These are phyloP conservation scores for Brevimyrus niger DNA, from an alignment of 2,113 vertebrate genomes.

Conservation along the genomic window DNA sequence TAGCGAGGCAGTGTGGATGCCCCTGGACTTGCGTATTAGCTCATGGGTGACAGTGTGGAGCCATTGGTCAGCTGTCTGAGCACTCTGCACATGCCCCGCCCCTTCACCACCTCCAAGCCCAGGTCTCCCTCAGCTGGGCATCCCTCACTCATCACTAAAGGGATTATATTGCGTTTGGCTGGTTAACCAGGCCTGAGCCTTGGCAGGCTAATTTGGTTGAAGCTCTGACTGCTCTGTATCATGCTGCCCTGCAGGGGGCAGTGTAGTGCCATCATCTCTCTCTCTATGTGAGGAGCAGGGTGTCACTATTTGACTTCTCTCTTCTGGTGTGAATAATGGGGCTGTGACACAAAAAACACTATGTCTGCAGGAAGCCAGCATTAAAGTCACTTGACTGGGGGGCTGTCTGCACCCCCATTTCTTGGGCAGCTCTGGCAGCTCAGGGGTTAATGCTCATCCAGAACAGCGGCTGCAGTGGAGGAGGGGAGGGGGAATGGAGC, in stretches of 20 bases:
- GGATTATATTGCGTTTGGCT: neutral
- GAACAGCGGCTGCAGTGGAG: constrained; percentile 19
- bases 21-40: neutral
- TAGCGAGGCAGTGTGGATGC: neutral
- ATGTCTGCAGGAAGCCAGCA: neutral
- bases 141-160: neutral
- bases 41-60: neutral
- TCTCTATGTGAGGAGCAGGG: neutral
- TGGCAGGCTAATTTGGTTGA: neutral
- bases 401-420: constrained; percentile 31
- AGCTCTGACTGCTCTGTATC: neutral
- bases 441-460: constrained; percentile 60
- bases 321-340: neutral
- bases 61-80: neutral
- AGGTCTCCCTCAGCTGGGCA: neutral
- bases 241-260: neutral
- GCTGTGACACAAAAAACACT: neutral
- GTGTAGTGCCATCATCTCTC: neutral
- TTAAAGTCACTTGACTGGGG: neutral
- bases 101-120: neutral
- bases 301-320: constrained; percentile 3
- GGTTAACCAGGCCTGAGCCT: neutral
- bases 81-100: neutral
- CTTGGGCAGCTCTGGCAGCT: constrained; percentile 47
- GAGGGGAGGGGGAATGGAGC: constrained; percentile 48